phyloP scores from a whole-genome alignment of 2,888 invertebrate genomes.

The Hoplodrina ambigua region DNA sequence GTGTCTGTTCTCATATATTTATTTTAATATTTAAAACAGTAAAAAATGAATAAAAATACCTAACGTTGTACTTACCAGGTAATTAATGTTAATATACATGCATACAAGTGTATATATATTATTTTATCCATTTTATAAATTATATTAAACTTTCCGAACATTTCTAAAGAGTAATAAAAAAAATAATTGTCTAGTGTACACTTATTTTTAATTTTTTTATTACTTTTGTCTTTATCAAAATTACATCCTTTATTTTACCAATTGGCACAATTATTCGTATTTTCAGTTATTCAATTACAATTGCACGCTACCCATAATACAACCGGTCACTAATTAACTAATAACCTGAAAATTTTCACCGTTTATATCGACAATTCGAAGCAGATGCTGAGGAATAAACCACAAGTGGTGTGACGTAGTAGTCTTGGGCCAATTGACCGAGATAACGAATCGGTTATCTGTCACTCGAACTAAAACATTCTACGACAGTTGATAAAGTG shows the following conservation, averaged over 20 bases:
- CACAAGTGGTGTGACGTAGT: constrained; percentile 33
- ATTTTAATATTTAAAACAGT: constrained; percentile 13
- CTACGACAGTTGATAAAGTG: constrained; percentile 45
- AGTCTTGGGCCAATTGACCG: constrained; percentile 57
- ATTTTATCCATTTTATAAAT: constrained; percentile 7
- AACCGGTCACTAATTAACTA: background rate
- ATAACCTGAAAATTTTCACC: constrained; percentile 8
- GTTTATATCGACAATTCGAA: constrained; percentile 7
- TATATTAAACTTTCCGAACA: background rate
- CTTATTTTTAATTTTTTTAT: constrained; percentile 39
- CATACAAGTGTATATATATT: constrained; percentile 20
- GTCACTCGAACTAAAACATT: constrained; percentile 60
- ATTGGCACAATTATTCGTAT: constrained; percentile 50
- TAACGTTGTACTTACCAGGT: constrained; percentile 4
- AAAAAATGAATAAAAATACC: constrained; percentile 1
- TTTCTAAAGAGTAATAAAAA: constrained; percentile 15
- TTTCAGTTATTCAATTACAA: constrained; percentile 23
- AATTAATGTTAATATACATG: constrained; percentile 34
- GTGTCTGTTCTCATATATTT: constrained; percentile 27
- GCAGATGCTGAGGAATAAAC: constrained; percentile 18
- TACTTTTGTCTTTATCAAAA: constrained; percentile 29
- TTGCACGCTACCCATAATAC: constrained; percentile 20
- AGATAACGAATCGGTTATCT: constrained; percentile 62
- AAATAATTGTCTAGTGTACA: constrained; percentile 28
- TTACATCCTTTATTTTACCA: constrained; percentile 15